phyloP scores from a whole-genome alignment of 1,140 invertebrate genomes.

The Euschistus heros region DNA sequence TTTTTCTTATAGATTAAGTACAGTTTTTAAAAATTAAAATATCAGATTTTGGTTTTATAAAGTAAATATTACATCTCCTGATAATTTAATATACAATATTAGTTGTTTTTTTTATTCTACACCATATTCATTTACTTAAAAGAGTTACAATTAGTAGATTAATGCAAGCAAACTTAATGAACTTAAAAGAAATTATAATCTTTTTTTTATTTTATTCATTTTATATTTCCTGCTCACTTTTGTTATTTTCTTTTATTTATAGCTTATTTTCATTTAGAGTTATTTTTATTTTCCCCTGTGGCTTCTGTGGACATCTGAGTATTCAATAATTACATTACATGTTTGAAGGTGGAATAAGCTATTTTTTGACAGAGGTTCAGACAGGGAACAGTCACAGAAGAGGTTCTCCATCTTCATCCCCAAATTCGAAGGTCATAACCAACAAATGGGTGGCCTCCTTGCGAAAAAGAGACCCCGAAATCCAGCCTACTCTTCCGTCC shows the following conservation, averaged over 20 bases:
- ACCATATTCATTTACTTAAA: too few relatives aligned
- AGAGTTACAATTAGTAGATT: too few relatives aligned
- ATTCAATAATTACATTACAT: background rate
- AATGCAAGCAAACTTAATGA: too few relatives aligned
- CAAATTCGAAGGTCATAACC: conserved; percentile 33
- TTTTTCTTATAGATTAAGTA: too few relatives aligned
- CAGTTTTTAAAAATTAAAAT: too few relatives aligned
- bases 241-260: background rate
- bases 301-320: too few relatives aligned
- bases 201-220: background rate
- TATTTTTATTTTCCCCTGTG: background rate
- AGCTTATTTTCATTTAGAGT: background rate
- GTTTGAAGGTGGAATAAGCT: conserved; percentile 17
- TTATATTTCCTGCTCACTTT: background rate
- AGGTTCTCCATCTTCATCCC: conserved; percentile 11
- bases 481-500: conserved; percentile 51
- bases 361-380: conserved; percentile 17
- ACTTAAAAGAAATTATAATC: too few relatives aligned
- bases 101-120: too few relatives aligned
- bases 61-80: too few relatives aligned
- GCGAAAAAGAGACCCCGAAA: conserved; percentile 48
- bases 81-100: too few relatives aligned
- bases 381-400: background rate
- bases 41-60: too few relatives aligned
- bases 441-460: conserved; percentile 50